Evolutionary conservation across 1,140 invertebrate genomes (phyloP).

Genomic region (Listronotus bonariensis): DNA sequence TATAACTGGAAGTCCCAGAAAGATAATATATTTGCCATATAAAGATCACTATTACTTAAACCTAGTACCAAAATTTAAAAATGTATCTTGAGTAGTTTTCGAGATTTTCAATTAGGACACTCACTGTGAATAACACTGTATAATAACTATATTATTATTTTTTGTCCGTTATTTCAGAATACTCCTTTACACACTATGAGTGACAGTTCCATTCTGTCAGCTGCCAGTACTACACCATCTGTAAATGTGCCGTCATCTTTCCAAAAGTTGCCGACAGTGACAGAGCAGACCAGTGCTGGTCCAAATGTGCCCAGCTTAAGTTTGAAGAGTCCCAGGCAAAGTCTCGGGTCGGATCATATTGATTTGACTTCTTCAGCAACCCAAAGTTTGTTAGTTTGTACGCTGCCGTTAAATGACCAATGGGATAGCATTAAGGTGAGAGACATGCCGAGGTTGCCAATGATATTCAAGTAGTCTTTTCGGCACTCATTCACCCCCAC

Average conservation of each 20-base stretch:
- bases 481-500: too few relatives aligned
- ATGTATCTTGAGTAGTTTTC: too few relatives aligned
- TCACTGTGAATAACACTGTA: too few relatives aligned
- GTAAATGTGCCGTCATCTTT: conserved; percentile 4
- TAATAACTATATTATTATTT: neutral
- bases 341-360: neutral
- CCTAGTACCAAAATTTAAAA: too few relatives aligned
- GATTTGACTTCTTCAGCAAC: conserved; percentile 13
- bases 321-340: neutral
- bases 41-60: too few relatives aligned
- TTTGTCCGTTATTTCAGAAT: neutral
- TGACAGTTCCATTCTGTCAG: neutral
- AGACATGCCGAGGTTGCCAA: neutral
- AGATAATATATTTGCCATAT: too few relatives aligned
- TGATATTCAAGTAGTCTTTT: neutral
- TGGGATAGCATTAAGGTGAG: conserved; percentile 39
- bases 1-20: too few relatives aligned
- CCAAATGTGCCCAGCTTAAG: neutral
- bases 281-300: conserved; percentile 1
- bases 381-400: conserved; percentile 30
- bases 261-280: conserved; percentile 15
- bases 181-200: neutral
- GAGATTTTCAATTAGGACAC: too few relatives aligned
- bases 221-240: neutral
- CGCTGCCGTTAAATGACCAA: conserved; percentile 36